These are phyloP conservation scores for Aphidoletes aphidimyza DNA, from an alignment of 2,888 invertebrate species.

Conservation along the genomic window DNA sequence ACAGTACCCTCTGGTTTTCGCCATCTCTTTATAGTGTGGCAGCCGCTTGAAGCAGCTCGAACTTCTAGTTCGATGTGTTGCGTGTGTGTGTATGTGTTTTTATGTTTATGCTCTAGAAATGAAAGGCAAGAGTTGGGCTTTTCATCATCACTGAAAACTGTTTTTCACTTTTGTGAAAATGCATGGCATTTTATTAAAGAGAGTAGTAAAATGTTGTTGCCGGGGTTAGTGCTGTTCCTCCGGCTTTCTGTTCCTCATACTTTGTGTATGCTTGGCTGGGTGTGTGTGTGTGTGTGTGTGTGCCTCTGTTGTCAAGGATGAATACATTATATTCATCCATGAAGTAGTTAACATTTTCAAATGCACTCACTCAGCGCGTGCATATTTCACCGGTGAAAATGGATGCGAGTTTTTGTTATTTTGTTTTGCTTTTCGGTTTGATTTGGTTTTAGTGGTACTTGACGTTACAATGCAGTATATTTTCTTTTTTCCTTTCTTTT, in stretches of 20 bases:
- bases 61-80: no score
- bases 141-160: constrained; percentile 47
- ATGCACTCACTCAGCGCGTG: constrained; percentile 46
- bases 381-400: constrained; percentile 49
- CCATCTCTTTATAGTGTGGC: neutral
- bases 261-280: no score
- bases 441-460: constrained; percentile 42
- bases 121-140: neutral
- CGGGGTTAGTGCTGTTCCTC: no score
- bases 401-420: constrained; percentile 48
- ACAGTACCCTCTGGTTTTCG: neutral
- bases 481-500: neutral
- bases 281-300: no score
- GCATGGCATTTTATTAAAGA: neutral
- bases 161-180: neutral
- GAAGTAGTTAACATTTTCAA: constrained; percentile 26
- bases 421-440: constrained; percentile 44
- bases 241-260: no score
- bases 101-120: constrained; percentile 23
- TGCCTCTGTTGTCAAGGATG: constrained; percentile 48
- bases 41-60: no score
- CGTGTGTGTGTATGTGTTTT: neutral
- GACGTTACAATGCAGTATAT: constrained; percentile 46
- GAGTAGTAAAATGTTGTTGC: neutral
- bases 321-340: constrained; percentile 49